Evolutionary conservation across 2,113 vertebrate species (phyloP), one percentile per base, ranked within the genome.

Genomic region (Limnothrissa miodon): DNA sequence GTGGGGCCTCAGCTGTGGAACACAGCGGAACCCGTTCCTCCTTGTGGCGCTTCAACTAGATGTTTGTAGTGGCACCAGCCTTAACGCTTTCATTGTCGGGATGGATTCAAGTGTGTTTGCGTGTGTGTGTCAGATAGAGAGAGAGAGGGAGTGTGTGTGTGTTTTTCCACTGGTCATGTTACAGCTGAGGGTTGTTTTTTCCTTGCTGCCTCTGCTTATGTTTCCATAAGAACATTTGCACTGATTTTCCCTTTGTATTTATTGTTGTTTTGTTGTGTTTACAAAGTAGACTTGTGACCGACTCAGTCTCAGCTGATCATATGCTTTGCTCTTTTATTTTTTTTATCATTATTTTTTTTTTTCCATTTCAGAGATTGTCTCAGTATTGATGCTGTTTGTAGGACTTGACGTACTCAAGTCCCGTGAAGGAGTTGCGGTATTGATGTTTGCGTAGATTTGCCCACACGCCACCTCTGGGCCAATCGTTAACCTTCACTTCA

Each of bases 1-100:
- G n/a, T n/a, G n/a, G n/a, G n/a, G 85, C 82, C 83, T 85, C 80
- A 80, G 84, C 78, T 80, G 80, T 83, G 85, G 78, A 81, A 85
- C 83, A 86, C 85, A 42, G 46, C 80, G 81, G 84, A 85, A 87
- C 59, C 25, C 85, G 81, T 85, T 25, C 82, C 84, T 86, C 83
- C 80, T 81, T 39, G 80, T 48, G 74, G 82, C 81, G 81, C 62
- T 82, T 80, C 62, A 78, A 25, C 48, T 86, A 80, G 78, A 79
- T 59, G 78, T 85, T 78, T 82, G 80, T 66, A 79, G 79, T 86
- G 85, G 81, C 85, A 74, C 80, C 79, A 78, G 81, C 82, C 86
- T 87, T 88, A 87, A 86, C 25, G 66, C 82, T 83, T 51, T 70
- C 59, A 66, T 82, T 82, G 42, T 78, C 81, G 78, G 83, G 83